Evolutionary conservation across 2,888 invertebrate species (phyloP).

Genomic region (Nomada flava): DNA sequence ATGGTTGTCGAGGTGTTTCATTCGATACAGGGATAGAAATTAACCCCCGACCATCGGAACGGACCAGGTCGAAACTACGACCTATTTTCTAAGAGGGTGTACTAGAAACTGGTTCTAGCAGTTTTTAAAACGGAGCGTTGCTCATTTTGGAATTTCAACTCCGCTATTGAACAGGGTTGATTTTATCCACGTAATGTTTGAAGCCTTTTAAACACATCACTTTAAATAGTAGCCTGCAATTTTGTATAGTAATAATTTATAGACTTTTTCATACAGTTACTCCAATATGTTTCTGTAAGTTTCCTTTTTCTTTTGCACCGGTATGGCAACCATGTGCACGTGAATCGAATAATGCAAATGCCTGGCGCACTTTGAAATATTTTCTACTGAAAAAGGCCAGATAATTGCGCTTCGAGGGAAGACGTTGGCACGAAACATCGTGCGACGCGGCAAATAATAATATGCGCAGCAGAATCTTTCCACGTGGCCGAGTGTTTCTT

Average conservation of each 20-base stretch:
- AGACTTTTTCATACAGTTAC: not conserved
- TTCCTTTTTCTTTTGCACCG: not conserved
- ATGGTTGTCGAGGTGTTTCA: too few species aligned
- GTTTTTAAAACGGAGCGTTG: not conserved
- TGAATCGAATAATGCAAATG: not conserved
- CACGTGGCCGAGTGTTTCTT: conserved; percentile 29
- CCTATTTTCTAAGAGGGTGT: not conserved
- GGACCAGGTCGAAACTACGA: not conserved
- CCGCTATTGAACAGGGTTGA: too few species aligned
- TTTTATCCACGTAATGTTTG: too few species aligned
- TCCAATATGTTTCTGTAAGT: too few species aligned
- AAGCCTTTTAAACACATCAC: too few species aligned
- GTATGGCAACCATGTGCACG: not conserved
- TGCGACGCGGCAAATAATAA: conserved; percentile 22
- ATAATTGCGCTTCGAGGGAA: conserved; percentile 34
- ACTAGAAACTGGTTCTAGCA: not conserved
- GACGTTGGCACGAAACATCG: conserved; percentile 36
- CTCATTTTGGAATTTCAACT: not conserved
- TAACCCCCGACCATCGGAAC: not conserved
- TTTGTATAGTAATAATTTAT: too few species aligned
- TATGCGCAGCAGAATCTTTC: conserved; percentile 46
- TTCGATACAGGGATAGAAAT: not conserved
- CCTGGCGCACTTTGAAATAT: not conserved
- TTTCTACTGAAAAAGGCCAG: conserved; percentile 2
- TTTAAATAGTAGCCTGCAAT: too few species aligned